These are phyloP conservation scores for Stenichneumon culpator DNA, from an alignment of 2,888 invertebrate species.

Conservation along the genomic window DNA sequence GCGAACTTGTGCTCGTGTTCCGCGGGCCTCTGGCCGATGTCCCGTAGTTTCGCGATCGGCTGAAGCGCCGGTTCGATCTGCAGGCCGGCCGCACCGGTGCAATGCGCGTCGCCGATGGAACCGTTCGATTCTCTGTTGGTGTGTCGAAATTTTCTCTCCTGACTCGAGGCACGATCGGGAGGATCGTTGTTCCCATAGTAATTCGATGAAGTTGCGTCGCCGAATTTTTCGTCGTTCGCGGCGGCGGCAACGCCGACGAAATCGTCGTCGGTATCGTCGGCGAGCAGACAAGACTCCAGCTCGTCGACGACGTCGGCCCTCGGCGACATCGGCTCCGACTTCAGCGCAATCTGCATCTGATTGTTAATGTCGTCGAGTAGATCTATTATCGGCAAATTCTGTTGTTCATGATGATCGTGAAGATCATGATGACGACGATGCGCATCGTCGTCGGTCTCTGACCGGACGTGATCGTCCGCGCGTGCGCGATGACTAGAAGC, in stretches of 20 bases:
- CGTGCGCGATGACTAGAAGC: constrained; percentile 72
- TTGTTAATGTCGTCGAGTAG: constrained; percentile 82
- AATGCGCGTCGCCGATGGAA: not conserved
- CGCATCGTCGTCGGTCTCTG: constrained; percentile 28
- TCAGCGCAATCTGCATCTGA: constrained; percentile 80
- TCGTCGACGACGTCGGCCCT: constrained; percentile 76
- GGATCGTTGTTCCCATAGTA: constrained; percentile 1
- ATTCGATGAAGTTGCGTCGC: not conserved
- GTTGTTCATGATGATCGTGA: constrained; percentile 66
- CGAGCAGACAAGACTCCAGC: constrained; percentile 78
- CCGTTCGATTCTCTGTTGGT: constrained; percentile 13
- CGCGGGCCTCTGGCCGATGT: constrained; percentile 39
- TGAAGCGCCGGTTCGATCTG: constrained; percentile 5
- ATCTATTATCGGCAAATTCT: constrained; percentile 81
- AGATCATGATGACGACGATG: constrained; percentile 47
- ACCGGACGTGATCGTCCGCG: constrained; percentile 47
- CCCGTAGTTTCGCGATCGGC: constrained; percentile 42
- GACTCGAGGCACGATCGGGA: not conserved
- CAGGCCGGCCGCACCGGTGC: not conserved
- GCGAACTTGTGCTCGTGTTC: constrained; percentile 41
- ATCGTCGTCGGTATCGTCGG: constrained; percentile 66
- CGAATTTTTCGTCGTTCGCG: not conserved
- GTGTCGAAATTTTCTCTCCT: constrained; percentile 20
- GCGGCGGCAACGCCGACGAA: not conserved
- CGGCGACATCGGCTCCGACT: constrained; percentile 82